phyloP scores from a whole-genome alignment of 2,888 invertebrate genomes.

The Stenodera caucasica region DNA sequence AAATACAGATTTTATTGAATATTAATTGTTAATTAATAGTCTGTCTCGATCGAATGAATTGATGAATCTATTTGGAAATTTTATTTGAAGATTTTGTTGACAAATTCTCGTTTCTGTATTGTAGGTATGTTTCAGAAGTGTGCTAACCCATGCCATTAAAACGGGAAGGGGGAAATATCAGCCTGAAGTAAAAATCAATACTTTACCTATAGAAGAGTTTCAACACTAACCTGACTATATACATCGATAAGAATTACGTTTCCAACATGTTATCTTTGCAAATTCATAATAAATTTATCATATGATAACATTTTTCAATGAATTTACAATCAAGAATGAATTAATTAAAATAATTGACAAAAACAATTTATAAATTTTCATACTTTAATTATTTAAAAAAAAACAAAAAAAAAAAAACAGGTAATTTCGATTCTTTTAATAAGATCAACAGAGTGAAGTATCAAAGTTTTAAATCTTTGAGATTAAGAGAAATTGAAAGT shows the following conservation, averaged over 20 bases:
- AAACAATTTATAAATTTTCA: too few species aligned
- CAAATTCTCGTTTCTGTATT: constrained; percentile 16
- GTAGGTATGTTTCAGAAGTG: constrained; percentile 24
- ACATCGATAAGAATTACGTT: constrained; percentile 26
- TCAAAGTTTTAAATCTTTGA: too few species aligned
- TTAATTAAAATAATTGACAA: too few species aligned
- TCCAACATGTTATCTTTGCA: not conserved
- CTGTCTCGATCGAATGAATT: constrained; percentile 26
- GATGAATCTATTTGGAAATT: not conserved
- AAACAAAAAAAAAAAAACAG: too few species aligned
- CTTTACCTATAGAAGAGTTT: constrained; percentile 39
- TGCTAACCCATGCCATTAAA: constrained; percentile 32
- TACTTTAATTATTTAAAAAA: too few species aligned
- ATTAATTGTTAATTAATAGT: constrained; percentile 10
- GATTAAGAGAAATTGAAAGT: not conserved
- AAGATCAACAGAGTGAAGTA: too few species aligned
- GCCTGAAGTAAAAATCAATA: constrained; percentile 46
- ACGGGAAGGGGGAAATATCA: constrained; percentile 39
- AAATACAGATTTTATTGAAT: not conserved
- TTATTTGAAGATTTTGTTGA: not conserved
- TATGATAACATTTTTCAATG: not conserved
- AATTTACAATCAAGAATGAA: too few species aligned
- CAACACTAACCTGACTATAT: constrained; percentile 29
- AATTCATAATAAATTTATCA: not conserved
- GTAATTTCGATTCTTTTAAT: too few species aligned